Conservation (phyloP, 2,888 invertebrate genomes). For the Chrysolina oricalcia region DNA sequence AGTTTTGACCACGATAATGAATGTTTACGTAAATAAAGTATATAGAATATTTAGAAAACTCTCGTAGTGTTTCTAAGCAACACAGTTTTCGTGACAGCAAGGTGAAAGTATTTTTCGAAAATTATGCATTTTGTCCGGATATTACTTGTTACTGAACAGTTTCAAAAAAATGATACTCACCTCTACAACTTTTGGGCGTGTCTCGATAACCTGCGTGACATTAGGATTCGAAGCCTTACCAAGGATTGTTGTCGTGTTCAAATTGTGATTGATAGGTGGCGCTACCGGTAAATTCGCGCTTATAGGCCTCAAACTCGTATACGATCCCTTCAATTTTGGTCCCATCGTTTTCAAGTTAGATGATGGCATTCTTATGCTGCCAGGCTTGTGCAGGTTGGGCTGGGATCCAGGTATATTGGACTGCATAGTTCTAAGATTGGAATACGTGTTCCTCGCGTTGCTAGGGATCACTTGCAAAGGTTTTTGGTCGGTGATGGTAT, state of each 20-base stretch:
- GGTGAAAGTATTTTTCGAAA: too few species aligned
- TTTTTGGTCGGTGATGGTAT: conserved; percentile 54
- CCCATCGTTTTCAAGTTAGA: conserved; percentile 65
- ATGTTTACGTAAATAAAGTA: too few species aligned
- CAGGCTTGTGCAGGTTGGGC: conserved; percentile 51
- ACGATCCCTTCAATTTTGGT: conserved; percentile 65
- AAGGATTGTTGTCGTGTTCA: conserved; percentile 51
- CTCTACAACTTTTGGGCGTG: conserved; percentile 6
- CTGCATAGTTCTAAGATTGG: conserved; percentile 51
- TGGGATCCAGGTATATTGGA: conserved; percentile 52
- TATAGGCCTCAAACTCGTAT: conserved; percentile 67
- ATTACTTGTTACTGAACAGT: too few species aligned
- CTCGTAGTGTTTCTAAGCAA: too few species aligned
- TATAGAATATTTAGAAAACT: too few species aligned
- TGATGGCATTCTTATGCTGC: conserved; percentile 32
- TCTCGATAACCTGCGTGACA: conserved; percentile 28
- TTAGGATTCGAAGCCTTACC: conserved; percentile 47
- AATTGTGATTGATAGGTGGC: conserved; percentile 53
- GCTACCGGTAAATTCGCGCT: conserved; percentile 64
- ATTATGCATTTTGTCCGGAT: too few species aligned
- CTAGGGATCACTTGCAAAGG: conserved; percentile 45
- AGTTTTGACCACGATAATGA: too few species aligned
- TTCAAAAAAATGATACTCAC: background rate
- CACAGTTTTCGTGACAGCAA: too few species aligned
- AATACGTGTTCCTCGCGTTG: conserved; percentile 49